phyloP scores from a whole-genome alignment of 2,888 invertebrate genomes.

The Maniola hyperantus region DNA sequence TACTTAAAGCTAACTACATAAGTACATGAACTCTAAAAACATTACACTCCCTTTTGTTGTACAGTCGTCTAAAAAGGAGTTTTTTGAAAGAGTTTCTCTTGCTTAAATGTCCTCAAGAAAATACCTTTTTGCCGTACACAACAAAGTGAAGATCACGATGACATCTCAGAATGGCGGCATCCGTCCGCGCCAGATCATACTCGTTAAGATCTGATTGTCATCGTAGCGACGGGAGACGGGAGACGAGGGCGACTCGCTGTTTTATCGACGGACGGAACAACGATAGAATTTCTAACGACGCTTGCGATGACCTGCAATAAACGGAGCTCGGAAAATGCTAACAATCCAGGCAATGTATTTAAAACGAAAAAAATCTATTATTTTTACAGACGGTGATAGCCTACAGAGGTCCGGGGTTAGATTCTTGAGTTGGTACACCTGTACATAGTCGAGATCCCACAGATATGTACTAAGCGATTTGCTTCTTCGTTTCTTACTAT shows the following conservation, averaged over 20 bases:
- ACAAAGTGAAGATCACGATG: conserved; percentile 28
- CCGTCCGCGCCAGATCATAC: conserved; percentile 16
- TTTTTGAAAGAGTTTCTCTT: neutral
- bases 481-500: no score
- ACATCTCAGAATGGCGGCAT: conserved; percentile 22
- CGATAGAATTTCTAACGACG: conserved; percentile 24
- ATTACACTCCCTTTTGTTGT: no score
- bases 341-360: neutral
- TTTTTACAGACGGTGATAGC: no score
- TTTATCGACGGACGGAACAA: conserved; percentile 14
- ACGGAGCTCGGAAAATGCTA: neutral
- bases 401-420: no score
- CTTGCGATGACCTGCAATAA: conserved; percentile 2
- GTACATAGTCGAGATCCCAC: no score
- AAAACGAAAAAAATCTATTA: neutral
- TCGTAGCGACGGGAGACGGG: conserved; percentile 17
- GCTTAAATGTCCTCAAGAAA: neutral
- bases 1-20: no score
- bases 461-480: no score
- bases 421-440: no score
- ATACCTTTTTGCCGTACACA: conserved; percentile 13
- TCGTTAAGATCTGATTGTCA: conserved; percentile 27
- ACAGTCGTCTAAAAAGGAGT: no score
- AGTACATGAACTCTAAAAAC: no score
- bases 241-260: conserved; percentile 22